Conservation (phyloP, 2,888 invertebrate species). For the Zelleria hepariella region DNA sequence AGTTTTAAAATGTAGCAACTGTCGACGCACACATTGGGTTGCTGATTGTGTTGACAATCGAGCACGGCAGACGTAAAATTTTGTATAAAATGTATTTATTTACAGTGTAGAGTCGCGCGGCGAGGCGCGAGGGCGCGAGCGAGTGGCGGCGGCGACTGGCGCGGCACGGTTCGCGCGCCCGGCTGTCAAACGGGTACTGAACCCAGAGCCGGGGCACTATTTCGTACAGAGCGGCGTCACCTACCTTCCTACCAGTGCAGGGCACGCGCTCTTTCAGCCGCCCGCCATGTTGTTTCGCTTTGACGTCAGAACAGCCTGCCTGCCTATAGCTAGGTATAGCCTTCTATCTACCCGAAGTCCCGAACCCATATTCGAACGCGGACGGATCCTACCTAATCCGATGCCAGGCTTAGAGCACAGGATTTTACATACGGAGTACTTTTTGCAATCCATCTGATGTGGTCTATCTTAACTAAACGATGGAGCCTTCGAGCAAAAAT, state of each 20-base stretch:
- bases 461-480: too few relatives aligned
- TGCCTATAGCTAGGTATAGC: conserved; percentile 8
- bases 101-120: conserved; percentile 46
- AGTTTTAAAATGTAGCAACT: conserved; percentile 9
- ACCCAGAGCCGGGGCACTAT: conserved; percentile 23
- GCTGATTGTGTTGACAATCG: conserved; percentile 19
- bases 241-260: background rate
- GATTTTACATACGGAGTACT: background rate
- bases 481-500: too few relatives aligned
- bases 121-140: conserved; percentile 64
- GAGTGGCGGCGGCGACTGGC: conserved; percentile 19
- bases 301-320: conserved; percentile 44
- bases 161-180: conserved; percentile 28
- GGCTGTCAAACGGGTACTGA: conserved; percentile 71
- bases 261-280: conserved; percentile 29
- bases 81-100: conserved; percentile 52
- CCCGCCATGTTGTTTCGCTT: conserved; percentile 46
- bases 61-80: conserved; percentile 28
- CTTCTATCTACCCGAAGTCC: conserved; percentile 5
- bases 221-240: background rate
- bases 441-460: background rate
- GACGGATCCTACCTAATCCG: background rate
- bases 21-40: conserved; percentile 23
- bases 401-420: background rate
- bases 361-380: background rate